Conservation (phyloP, 2,113 vertebrate species). For the Thinocorus orbignyianus region DNA sequence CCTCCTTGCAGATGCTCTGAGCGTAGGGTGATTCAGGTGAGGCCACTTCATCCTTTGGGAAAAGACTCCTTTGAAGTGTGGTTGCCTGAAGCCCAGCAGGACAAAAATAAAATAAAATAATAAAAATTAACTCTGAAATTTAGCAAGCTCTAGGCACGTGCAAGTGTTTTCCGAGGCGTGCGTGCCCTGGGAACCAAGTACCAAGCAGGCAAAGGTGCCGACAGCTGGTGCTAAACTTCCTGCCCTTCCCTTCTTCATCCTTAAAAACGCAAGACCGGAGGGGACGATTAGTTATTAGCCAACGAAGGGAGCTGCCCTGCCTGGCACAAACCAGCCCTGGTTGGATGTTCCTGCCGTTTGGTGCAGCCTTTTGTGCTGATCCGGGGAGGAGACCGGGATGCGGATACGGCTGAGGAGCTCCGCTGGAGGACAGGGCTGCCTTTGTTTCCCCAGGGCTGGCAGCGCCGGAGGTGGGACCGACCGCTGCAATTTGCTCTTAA, state of each 20-base stretch:
- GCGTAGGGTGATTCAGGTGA: accelerated
- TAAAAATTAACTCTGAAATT: not conserved
- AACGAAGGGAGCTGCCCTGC: not conserved
- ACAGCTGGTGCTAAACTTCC: not conserved
- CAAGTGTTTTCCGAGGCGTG: not conserved
- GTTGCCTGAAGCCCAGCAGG: not conserved
- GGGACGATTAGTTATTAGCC: not conserved
- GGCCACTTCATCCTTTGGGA: not conserved
- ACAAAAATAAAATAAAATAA: not conserved
- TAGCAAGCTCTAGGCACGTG: not conserved
- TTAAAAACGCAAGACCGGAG: not conserved
- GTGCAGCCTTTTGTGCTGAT: not conserved
- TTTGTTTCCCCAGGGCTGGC: not conserved
- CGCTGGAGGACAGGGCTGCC: not conserved
- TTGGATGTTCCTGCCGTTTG: not conserved
- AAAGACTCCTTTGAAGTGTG: not conserved
- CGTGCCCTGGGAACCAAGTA: not conserved
- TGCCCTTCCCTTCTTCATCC: not conserved
- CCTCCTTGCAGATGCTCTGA: not conserved
- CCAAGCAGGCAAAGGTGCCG: not conserved
- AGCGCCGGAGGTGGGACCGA: not conserved
- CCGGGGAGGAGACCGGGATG: not conserved
- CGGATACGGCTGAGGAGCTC: not conserved
- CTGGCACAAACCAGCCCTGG: not conserved
- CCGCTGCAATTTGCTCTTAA: not conserved